Evolutionary conservation across 1,140 invertebrate species (phyloP).

Genomic region (Drosophila sp.): DNA sequence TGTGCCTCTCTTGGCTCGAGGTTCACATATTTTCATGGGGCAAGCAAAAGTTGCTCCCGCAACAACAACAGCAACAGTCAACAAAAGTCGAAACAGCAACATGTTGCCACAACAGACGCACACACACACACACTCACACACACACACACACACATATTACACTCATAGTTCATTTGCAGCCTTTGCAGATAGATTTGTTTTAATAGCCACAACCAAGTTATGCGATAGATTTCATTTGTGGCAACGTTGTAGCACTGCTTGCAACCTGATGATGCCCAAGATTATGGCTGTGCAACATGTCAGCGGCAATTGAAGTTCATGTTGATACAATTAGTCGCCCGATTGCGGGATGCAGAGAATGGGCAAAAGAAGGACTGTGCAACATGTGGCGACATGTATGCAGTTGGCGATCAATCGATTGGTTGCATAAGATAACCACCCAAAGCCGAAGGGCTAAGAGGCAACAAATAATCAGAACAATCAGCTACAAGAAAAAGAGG

Average conservation of each 20-base stretch:
- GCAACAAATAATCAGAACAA: no score
- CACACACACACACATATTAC: not conserved
- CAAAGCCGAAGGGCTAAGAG: not conserved
- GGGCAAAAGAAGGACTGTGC: not conserved
- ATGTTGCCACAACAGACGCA: constrained; percentile 37
- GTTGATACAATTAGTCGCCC: constrained; percentile 46
- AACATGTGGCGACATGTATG: constrained; percentile 15
- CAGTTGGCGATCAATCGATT: constrained; percentile 4
- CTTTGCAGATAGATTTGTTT: constrained; percentile 54
- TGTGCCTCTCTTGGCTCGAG: constrained; percentile 9
- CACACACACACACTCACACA: constrained; percentile 2
- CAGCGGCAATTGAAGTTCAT: constrained; percentile 51
- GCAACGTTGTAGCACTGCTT: constrained; percentile 7
- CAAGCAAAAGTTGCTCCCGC: constrained; percentile 26
- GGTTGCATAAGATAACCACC: not conserved
- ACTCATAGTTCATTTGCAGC: constrained; percentile 43
- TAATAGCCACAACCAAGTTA: constrained; percentile 43
- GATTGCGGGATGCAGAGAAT: not conserved
- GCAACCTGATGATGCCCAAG: constrained; percentile 36
- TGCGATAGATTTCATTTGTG: constrained; percentile 53
- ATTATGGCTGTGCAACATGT: constrained; percentile 39
- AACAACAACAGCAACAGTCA: constrained; percentile 1
- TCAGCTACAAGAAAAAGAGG: no score
- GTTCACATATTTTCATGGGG: constrained; percentile 49
- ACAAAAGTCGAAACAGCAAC: constrained; percentile 36